Evolutionary conservation across 2,888 invertebrate species (phyloP).

Genomic region (Syrista parreyssii): DNA sequence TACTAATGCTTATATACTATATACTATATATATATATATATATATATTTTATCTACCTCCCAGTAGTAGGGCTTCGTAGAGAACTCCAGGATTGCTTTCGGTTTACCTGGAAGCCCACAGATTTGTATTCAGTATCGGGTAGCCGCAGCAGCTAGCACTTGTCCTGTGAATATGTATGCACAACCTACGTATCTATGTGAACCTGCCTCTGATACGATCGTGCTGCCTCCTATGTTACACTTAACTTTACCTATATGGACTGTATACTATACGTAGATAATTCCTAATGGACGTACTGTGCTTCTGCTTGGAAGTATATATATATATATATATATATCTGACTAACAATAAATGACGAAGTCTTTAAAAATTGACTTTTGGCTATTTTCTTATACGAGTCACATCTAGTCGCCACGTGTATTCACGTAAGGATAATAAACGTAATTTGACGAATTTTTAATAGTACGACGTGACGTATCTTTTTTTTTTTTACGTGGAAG

Average conservation of each 20-base stretch:
- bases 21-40: neutral
- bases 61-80: neutral
- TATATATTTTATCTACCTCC: neutral
- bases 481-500: neutral
- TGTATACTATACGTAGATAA: neutral
- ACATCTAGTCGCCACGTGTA: neutral
- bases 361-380: neutral
- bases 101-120: neutral
- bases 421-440: neutral
- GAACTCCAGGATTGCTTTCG: neutral
- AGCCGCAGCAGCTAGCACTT: neutral
- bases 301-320: neutral
- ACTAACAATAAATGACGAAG: neutral
- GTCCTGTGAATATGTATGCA: neutral
- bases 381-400: neutral
- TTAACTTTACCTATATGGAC: neutral
- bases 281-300: neutral
- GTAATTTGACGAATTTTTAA: neutral
- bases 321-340: neutral
- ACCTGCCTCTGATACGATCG: neutral
- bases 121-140: neutral
- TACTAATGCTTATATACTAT: neutral
- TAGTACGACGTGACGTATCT: neutral
- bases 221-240: neutral
- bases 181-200: neutral